Evolutionary conservation across 2,888 invertebrate species (phyloP), one percentile per base, ranked within the genome.

Genomic region (Callimorpha dominula): DNA sequence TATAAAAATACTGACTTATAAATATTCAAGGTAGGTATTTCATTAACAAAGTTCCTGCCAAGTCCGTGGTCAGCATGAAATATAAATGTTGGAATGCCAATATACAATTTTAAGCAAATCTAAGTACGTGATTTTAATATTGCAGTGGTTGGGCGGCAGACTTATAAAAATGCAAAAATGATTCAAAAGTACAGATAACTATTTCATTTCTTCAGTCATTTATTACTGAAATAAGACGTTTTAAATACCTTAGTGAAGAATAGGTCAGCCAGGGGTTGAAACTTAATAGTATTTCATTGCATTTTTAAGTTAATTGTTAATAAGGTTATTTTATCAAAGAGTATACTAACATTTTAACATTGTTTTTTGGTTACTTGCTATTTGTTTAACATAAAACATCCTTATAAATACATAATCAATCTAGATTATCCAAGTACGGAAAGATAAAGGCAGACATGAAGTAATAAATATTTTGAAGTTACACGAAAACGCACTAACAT

Each of bases 21-120:
- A 52, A 63, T 70, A 70, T 70, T 70, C 69, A 50, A 70, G 63
- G 31, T 52, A 50, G 74, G 82, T 78, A 75, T 82, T 84, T 82
- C 78, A 82, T 82, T 84, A 82, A 79, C 70, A 76, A 79, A 78
- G 75, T 81, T 80, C 77, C 80, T 15, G 57, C 42, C 42, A 46
- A 65, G n/a, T 68, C 50, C 77, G 78, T 78, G 76, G 70, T 73
- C 69, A 46, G 82, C 79, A 79, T 84, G n/a, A 74, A 76, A 76
- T 73, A 63, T 70, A 67, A 67, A 68, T 68, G 57, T 72, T 62
- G 66, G 68, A 67, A 83, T 78, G 70, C 68, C 72, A 65, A 72
- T 72, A 67, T 67, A 60, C 50, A 66, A 62, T 71, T 54, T 54
- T 54, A 63, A 65, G 65, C 46, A 40, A 66, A 66, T 54, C 43